Percentiles rank a stretch among this genome's conserved stretches.
Conservation (phyloP, 2,113 vertebrate species). For the Coreoperca whiteheadi region DNA sequence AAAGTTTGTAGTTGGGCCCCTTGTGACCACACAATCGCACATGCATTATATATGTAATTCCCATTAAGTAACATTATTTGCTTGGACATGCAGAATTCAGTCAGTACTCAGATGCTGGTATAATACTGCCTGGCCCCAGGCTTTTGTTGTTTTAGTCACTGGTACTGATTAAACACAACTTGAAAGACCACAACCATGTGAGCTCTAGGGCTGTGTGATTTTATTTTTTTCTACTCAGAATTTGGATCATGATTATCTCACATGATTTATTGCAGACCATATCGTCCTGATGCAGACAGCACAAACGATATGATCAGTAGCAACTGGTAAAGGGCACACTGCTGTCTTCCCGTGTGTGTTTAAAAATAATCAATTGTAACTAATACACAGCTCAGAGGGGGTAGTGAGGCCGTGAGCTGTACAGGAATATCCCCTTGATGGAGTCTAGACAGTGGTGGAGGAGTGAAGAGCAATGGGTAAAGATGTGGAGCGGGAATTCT, state of each 20-base stretch:
- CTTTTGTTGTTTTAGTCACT: not conserved
- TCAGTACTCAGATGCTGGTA: not conserved
- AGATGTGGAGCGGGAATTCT: too few relatives aligned
- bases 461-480: too few relatives aligned
- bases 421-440: too few relatives aligned
- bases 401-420: too few relatives aligned
- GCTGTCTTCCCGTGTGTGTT: not conserved
- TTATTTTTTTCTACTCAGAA: too few relatives aligned
- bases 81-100: not conserved
- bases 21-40: not conserved
- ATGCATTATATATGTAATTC: not conserved
- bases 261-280: not conserved
- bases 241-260: too few relatives aligned
- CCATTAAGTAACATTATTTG: not conserved
- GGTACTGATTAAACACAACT: not conserved
- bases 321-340: not conserved
- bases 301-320: not conserved
- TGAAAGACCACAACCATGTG: not conserved
- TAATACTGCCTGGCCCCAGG: not conserved
- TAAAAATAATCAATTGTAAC: not conserved
- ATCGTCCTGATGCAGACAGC: not conserved
- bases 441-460: too few relatives aligned
- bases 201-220: not conserved
- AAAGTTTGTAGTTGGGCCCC: not conserved
- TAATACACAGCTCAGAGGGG: not conserved